Percentiles rank a stretch among this genome's conserved stretches.
These are phyloP conservation scores for Sphenopsis melanotis DNA, from an alignment of 2,797 vertebrate genomes.

Conservation along the genomic window DNA sequence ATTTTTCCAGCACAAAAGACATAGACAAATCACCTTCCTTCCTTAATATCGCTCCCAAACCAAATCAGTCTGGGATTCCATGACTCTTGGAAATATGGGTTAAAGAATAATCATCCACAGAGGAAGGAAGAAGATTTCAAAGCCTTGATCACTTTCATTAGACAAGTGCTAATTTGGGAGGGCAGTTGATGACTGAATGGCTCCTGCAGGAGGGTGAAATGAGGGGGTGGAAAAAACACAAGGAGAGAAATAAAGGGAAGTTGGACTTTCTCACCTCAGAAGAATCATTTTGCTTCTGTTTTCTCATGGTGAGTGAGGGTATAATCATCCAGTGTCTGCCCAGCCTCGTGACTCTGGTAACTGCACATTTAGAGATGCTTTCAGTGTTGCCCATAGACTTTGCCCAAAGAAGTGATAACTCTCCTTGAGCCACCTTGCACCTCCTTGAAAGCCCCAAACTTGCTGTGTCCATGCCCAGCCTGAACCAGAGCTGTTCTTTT, in stretches of 20 bases:
- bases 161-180: not conserved
- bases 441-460: not conserved
- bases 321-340: not conserved
- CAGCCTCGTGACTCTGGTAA: accelerated
- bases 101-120: not conserved
- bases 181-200: not conserved
- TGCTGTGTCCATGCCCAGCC: accelerated
- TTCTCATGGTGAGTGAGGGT: accelerated
- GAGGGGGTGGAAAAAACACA: not conserved
- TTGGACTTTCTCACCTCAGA: not conserved
- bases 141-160: not conserved
- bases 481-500: not conserved
- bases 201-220: not conserved
- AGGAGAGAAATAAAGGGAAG: not conserved
- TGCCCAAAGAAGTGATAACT: not conserved
- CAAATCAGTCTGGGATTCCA: not conserved
- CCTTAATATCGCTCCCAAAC: not conserved
- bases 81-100: not conserved
- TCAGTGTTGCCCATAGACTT: not conserved
- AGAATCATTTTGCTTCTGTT: not conserved
- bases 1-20: not conserved
- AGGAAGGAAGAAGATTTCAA: not conserved
- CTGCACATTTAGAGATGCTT: accelerated
- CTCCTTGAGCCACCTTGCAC: not conserved
- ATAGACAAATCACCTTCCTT: not conserved